A percentile compares a stretch with the other conserved stretches of the same genome.
Conservation (phyloP, 2,797 vertebrate species). For the Poecilia picta region DNA sequence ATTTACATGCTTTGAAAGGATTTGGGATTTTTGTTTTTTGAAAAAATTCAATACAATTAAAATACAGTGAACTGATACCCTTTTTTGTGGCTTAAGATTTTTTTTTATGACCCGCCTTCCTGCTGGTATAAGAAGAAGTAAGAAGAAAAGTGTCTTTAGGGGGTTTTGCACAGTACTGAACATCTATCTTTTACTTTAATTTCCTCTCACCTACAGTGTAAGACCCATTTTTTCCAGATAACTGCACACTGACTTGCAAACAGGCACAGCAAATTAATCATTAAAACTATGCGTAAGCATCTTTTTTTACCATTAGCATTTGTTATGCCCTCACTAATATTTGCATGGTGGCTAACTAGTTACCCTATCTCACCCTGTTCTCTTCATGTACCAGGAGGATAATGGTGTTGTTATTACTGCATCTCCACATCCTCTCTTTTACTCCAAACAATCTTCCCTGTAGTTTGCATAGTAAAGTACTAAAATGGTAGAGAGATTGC, state of each 20-base stretch:
- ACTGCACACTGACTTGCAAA: slow-evolving; percentile 17
- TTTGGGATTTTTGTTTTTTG: background rate
- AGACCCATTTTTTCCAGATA: slow-evolving; percentile 4
- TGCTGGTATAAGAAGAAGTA: background rate
- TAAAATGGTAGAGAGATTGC: slow-evolving; percentile 57
- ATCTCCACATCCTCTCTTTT: slow-evolving; percentile 61
- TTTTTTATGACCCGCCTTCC: background rate
- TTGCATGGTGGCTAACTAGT: slow-evolving; percentile 47
- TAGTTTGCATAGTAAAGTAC: slow-evolving; percentile 57
- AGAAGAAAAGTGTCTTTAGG: too few species aligned
- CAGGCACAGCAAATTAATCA: slow-evolving; percentile 23
- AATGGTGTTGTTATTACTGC: slow-evolving; percentile 57
- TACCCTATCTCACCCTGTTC: slow-evolving; percentile 30
- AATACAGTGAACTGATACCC: background rate
- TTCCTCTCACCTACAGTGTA: slow-evolving; percentile 1
- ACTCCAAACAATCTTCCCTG: slow-evolving; percentile 47
- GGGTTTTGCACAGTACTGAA: background rate
- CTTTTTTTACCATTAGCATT: slow-evolving; percentile 38
- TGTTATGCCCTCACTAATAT: slow-evolving; percentile 50
- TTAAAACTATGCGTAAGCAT: slow-evolving; percentile 28
- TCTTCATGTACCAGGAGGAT: slow-evolving; percentile 36
- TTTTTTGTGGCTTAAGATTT: background rate
- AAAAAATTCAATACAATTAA: background rate
- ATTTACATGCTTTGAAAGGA: background rate
- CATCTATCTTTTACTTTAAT: background rate